Evolutionary conservation across 2,888 invertebrate genomes (phyloP).

Genomic region (Platerodrilus igneus): DNA sequence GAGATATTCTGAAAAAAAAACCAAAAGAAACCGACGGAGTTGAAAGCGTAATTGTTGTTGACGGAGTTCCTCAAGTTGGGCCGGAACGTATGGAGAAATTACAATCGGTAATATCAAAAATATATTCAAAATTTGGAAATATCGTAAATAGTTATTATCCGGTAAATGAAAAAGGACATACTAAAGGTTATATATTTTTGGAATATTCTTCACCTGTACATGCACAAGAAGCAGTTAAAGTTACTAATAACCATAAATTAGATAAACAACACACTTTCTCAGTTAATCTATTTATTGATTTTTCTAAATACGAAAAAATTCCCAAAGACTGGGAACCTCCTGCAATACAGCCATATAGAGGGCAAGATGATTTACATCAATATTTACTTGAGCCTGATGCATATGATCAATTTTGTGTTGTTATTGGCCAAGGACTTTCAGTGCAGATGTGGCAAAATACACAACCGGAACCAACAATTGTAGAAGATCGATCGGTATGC

Average conservation of each 20-base stretch:
- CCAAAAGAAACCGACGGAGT: conserved; percentile 95
- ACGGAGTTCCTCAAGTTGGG: conserved; percentile 93
- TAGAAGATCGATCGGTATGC: conserved; percentile 75
- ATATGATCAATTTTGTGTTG: conserved; percentile 91
- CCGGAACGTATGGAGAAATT: conserved; percentile 88
- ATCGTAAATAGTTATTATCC: conserved; percentile 90
- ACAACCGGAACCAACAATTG: conserved; percentile 73
- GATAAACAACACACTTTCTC: conserved; percentile 94
- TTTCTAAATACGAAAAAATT: conserved; percentile 87
- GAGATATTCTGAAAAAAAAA: conserved; percentile 82
- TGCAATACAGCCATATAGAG: conserved; percentile 80
- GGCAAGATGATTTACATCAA: conserved; percentile 87
- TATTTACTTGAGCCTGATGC: conserved; percentile 93
- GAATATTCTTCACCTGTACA: conserved; percentile 81
- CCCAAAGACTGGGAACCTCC: conserved; percentile 93
- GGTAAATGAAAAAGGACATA: conserved; percentile 72
- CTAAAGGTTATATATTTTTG: conserved; percentile 90
- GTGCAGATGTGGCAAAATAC: conserved; percentile 86
- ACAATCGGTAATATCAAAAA: conserved; percentile 84
- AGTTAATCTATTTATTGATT: conserved; percentile 92
- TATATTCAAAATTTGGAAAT: conserved; percentile 82
- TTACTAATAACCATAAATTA: conserved; percentile 87
- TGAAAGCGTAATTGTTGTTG: conserved; percentile 92
- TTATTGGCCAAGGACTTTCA: conserved; percentile 69
- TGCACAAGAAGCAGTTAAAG: conserved; percentile 84